A percentile compares a stretch with the other conserved stretches of the same genome.
phyloP scores from a whole-genome alignment of 2,888 invertebrate genomes.

The Pseudococcus longispinus region DNA sequence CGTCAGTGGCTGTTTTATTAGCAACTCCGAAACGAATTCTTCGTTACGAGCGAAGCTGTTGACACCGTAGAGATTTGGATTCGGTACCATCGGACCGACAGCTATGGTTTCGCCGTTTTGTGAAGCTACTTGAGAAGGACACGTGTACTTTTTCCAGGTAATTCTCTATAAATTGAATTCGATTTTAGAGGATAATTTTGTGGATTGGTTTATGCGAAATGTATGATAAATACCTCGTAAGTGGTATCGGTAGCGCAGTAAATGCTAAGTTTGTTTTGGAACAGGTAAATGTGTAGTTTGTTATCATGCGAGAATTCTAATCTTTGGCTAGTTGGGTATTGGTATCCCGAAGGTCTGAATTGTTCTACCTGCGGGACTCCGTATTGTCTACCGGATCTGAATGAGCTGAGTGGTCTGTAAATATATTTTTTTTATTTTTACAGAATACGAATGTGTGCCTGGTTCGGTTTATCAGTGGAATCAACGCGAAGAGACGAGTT shows the following conservation, averaged over 20 bases:
- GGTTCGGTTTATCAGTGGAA: background rate
- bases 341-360: conserved; percentile 1
- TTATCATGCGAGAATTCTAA: conserved; percentile 49
- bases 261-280: conserved; percentile 51
- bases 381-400: conserved; percentile 10
- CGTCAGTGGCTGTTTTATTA: conserved; percentile 50
- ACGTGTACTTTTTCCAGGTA: conserved; percentile 53
- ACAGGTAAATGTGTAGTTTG: conserved; percentile 48
- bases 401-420: background rate
- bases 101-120: conserved; percentile 48
- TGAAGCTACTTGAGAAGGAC: conserved; percentile 30
- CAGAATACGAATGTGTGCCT: background rate
- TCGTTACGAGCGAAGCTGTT: conserved; percentile 49
- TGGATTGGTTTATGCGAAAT: background rate
- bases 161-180: conserved; percentile 25
- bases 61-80: conserved; percentile 47
- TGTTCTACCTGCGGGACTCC: background rate
- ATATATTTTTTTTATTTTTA: background rate
- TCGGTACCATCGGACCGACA: conserved; percentile 38
- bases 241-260: conserved; percentile 52
- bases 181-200: background rate
- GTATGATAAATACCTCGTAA: conserved; percentile 20
- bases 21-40: conserved; percentile 48
- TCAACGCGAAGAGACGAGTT: background rate
- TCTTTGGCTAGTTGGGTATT: conserved; percentile 10